Evolutionary conservation across 2,113 vertebrate genomes (phyloP).

Genomic region (Gambusia affinis): DNA sequence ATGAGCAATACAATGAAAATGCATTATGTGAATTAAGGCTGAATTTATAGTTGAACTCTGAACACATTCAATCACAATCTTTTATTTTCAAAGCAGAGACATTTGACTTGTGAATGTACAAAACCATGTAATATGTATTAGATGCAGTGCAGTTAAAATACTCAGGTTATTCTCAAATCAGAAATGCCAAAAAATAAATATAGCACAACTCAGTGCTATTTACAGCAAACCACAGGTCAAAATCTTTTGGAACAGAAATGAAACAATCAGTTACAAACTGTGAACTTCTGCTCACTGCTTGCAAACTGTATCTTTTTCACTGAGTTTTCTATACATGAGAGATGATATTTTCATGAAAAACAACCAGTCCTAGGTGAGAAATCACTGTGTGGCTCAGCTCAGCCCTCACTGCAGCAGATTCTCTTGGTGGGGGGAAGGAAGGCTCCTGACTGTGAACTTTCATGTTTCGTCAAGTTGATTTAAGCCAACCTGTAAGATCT

Average conservation of each 20-base stretch:
- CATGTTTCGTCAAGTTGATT: constrained; percentile 68
- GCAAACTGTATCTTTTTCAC: not conserved
- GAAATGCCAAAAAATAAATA: constrained; percentile 22
- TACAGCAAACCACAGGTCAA: constrained; percentile 16
- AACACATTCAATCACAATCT: constrained; percentile 8
- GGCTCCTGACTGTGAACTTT: constrained; percentile 67
- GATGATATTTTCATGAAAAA: not conserved
- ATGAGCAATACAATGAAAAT: constrained; percentile 29
- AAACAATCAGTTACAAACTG: not conserved
- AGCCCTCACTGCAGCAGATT: constrained; percentile 53
- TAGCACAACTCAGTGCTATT: constrained; percentile 17
- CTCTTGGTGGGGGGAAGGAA: constrained; percentile 49
- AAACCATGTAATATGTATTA: not conserved
- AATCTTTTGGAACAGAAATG: not conserved
- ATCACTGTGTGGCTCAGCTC: constrained; percentile 28
- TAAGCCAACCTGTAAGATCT: constrained; percentile 69
- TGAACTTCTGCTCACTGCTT: not conserved
- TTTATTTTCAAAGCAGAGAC: constrained; percentile 10
- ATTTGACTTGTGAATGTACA: not conserved
- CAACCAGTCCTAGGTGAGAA: not conserved
- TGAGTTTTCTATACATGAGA: not conserved
- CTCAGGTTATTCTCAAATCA: not conserved
- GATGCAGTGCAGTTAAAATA: not conserved
- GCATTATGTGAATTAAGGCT: constrained; percentile 10
- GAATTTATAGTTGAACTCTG: constrained; percentile 8